These are phyloP conservation scores for Xenentodon cancila DNA, from an alignment of 2,797 vertebrate genomes.

Conservation along the genomic window DNA sequence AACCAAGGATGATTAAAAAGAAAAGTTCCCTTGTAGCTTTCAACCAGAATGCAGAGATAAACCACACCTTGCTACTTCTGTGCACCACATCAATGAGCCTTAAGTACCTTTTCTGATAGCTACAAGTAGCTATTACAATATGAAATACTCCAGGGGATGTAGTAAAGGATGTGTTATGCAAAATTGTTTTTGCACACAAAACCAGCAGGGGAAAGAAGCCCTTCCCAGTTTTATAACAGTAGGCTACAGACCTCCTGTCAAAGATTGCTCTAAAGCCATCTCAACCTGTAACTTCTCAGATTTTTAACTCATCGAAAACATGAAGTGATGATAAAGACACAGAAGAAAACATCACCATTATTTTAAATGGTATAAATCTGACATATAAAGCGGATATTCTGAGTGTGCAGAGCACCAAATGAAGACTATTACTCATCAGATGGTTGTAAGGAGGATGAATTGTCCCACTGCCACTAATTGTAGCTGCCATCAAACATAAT, in stretches of 20 bases:
- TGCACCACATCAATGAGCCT: neutral
- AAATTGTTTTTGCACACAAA: conserved; percentile 4
- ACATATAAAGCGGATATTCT: neutral
- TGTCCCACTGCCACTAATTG: conserved; percentile 1
- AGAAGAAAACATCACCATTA: neutral
- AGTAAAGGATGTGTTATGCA: too few relatives aligned
- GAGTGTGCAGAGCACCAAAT: neutral
- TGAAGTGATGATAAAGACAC: neutral
- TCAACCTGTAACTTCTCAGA: neutral
- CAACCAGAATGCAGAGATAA: neutral
- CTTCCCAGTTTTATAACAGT: conserved; percentile 17
- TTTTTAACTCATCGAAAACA: neutral
- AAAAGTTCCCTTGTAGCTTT: neutral
- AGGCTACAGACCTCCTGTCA: too few relatives aligned
- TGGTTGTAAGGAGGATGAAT: neutral
- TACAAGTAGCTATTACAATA: neutral
- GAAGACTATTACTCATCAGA: conserved; percentile 5
- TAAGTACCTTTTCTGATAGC: neutral
- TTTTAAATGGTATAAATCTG: neutral
- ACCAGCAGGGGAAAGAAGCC: conserved; percentile 12
- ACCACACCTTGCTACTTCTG: conserved; percentile 27
- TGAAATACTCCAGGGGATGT: conserved; percentile 12
- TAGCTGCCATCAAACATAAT: neutral
- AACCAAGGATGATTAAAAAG: conserved; percentile 18
- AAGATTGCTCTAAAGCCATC: neutral